Conservation (phyloP, 2,888 invertebrate species). For the Leptodirus hochenwartii region DNA sequence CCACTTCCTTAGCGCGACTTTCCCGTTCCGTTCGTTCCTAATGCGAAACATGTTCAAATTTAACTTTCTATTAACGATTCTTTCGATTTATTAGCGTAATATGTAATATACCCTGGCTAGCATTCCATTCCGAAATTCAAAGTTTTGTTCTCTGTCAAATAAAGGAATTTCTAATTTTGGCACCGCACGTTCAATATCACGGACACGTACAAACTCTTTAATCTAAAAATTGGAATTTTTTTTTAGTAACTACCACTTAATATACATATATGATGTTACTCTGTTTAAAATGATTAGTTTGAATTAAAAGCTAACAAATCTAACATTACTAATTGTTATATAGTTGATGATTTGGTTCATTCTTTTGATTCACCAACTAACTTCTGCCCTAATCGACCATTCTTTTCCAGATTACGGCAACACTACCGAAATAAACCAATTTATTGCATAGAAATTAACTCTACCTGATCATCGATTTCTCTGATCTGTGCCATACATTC, state of each 20-base stretch:
- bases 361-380: no score
- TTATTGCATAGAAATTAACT: not conserved
- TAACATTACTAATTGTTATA: no score
- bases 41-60: constrained; percentile 10
- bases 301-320: no score
- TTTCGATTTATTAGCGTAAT: constrained; percentile 8
- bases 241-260: no score
- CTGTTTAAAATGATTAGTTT: no score
- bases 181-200: constrained; percentile 28
- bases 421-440: not conserved
- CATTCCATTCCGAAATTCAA: no score
- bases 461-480: constrained; percentile 27
- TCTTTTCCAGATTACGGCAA: constrained; percentile 26
- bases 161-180: no score
- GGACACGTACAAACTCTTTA: constrained; percentile 26
- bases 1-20: constrained; percentile 38
- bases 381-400: constrained; percentile 30
- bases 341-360: no score
- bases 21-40: constrained; percentile 30
- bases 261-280: no score
- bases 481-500: constrained; percentile 34
- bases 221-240: no score
- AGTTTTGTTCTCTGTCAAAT: no score
- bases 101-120: not conserved
- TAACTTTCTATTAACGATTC: constrained; percentile 12